Conservation (phyloP, 2,113 vertebrate genomes). For the Cheilinus undulatus region DNA sequence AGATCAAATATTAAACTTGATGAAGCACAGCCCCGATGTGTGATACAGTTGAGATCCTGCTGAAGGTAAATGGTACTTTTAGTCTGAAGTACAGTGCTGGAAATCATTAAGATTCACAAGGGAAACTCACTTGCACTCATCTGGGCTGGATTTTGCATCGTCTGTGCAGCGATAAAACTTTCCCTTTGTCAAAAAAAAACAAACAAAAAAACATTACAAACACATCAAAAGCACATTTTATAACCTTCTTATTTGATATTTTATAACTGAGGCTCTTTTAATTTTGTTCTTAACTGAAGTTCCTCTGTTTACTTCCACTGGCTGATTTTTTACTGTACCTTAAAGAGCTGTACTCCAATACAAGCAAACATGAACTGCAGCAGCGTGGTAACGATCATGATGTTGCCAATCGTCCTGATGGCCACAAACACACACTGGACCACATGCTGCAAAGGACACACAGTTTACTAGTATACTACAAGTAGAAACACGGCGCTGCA, state of each 20-base stretch:
- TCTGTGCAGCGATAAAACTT: constrained; percentile 98
- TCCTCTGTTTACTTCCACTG: neutral
- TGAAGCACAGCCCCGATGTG: no score
- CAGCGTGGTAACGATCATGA: constrained; percentile 99
- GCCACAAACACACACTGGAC: constrained; percentile 99
- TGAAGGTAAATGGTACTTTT: no score
- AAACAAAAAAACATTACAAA: neutral
- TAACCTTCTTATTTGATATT: neutral
- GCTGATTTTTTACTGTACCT: constrained; percentile 80
- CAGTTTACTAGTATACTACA: neutral
- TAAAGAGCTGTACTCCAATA: constrained; percentile 97
- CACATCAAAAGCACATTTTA: no score
- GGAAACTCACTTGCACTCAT: constrained; percentile 91
- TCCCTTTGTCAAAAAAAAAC: constrained; percentile 81
- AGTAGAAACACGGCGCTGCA: neutral
- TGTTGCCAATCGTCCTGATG: constrained; percentile 98
- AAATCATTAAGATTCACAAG: neutral
- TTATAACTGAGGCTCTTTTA: neutral
- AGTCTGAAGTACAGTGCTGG: neutral
- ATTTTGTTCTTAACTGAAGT: neutral
- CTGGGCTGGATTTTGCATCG: constrained; percentile 93
- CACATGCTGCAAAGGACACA: constrained; percentile 87
- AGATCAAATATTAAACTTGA: constrained; percentile 11
- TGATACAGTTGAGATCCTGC: no score
- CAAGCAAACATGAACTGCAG: constrained; percentile 99